Evolutionary conservation across 1,140 invertebrate genomes (phyloP).

Genomic region (Cydia splendana): DNA sequence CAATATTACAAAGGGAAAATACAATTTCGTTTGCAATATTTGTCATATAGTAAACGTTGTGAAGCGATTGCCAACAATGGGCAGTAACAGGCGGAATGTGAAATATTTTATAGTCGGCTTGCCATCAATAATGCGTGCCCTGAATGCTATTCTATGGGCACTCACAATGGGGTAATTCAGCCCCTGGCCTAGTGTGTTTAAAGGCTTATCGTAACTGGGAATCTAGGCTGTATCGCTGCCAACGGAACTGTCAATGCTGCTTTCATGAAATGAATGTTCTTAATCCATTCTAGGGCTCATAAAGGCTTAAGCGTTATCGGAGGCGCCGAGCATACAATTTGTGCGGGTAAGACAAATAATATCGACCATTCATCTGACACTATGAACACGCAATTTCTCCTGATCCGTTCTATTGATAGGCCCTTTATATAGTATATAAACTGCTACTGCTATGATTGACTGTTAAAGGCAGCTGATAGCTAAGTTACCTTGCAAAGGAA

Average conservation of each 20-base stretch:
- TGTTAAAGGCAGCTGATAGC: neutral
- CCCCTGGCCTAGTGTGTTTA: constrained; percentile 30
- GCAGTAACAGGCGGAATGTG: constrained; percentile 10
- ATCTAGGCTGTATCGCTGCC: constrained; percentile 27
- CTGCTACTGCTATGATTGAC: neutral
- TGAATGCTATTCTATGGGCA: constrained; percentile 27
- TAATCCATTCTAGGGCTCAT: constrained; percentile 32
- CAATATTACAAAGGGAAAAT: constrained; percentile 1
- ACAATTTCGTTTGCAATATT: constrained; percentile 22
- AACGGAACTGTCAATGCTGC: constrained; percentile 30
- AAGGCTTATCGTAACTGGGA: constrained; percentile 23
- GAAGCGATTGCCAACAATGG: constrained; percentile 22
- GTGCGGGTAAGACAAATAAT: constrained; percentile 49
- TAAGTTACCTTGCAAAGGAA: neutral
- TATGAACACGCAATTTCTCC: constrained; percentile 49
- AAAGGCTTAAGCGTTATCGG: constrained; percentile 37
- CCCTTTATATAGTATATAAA: constrained; percentile 43
- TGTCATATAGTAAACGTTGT: constrained; percentile 29
- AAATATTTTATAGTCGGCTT: constrained; percentile 26
- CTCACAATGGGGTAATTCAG: constrained; percentile 17
- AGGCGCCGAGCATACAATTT: constrained; percentile 41
- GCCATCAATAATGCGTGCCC: constrained; percentile 30
- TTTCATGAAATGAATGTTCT: constrained; percentile 28
- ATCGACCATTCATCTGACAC: constrained; percentile 45
- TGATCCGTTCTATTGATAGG: constrained; percentile 48